These are phyloP conservation scores for Falco novaeseelandiae DNA, from an alignment of 2,797 vertebrate species.

Conservation along the genomic window DNA sequence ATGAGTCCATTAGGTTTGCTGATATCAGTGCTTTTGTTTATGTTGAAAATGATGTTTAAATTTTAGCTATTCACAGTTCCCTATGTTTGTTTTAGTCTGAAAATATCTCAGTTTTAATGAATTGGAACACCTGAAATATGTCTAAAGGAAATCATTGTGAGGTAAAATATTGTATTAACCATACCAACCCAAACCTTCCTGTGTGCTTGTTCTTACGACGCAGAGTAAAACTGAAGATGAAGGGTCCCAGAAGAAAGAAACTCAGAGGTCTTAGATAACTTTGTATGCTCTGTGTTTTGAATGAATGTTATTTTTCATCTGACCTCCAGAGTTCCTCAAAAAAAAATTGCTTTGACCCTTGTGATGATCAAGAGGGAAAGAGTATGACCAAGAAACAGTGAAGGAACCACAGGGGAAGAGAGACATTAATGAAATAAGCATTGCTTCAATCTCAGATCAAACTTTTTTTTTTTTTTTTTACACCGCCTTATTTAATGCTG, in stretches of 20 bases:
- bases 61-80: not conserved
- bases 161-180: not conserved
- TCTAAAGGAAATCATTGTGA: not conserved
- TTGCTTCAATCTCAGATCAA: not conserved
- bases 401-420: not conserved
- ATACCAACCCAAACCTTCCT: not conserved
- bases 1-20: not conserved
- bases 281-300: not conserved
- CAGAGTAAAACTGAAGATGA: not conserved
- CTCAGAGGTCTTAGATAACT: not conserved
- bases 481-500: constrained; percentile 3
- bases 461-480: not conserved
- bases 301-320: not conserved
- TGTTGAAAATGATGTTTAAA: not conserved
- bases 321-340: not conserved
- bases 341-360: constrained; percentile 1
- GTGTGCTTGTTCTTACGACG: not conserved
- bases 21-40: not conserved
- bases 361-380: not conserved
- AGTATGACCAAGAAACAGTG: not conserved
- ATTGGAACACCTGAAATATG: constrained; percentile 15
- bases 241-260: not conserved
- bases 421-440: not conserved
- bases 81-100: not conserved
- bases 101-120: not conserved